Evolutionary conservation across 2,888 invertebrate genomes (phyloP).

Genomic region (Scaptomyza reducta): DNA sequence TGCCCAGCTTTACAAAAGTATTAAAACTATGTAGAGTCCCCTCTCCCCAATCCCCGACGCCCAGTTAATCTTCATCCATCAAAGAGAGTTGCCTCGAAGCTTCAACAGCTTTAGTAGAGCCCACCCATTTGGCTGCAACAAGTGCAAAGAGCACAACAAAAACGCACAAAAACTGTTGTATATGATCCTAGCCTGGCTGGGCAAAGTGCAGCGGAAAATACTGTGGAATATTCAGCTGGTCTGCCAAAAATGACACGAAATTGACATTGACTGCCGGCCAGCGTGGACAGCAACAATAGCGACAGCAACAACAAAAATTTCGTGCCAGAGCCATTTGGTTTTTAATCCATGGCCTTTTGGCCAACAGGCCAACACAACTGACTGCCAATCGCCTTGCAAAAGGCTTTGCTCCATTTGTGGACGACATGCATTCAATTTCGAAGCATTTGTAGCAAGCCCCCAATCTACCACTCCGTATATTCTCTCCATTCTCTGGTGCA

Average conservation of each 20-base stretch:
- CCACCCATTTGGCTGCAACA: slow-evolving; percentile 16
- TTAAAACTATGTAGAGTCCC: neutral
- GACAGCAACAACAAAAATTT: slow-evolving; percentile 5
- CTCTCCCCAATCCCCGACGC: neutral
- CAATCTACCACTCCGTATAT: neutral
- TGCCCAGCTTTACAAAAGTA: neutral
- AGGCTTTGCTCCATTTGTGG: slow-evolving; percentile 28
- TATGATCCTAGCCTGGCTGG: neutral
- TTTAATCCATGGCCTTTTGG: slow-evolving; percentile 55
- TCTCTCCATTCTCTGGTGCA: neutral
- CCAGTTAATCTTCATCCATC: slow-evolving; percentile 19
- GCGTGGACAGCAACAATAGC: slow-evolving; percentile 4
- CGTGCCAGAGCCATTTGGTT: slow-evolving; percentile 41
- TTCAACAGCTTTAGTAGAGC: slow-evolving; percentile 29
- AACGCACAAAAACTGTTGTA: neutral
- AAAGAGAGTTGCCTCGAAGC: slow-evolving; percentile 7
- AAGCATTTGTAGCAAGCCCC: no score
- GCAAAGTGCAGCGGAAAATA: neutral
- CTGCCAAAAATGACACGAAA: slow-evolving; percentile 40
- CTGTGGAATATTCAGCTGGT: slow-evolving; percentile 9
- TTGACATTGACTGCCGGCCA: slow-evolving; percentile 47
- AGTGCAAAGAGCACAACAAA: slow-evolving; percentile 14
- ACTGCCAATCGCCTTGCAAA: slow-evolving; percentile 42
- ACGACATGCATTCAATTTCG: slow-evolving; percentile 37
- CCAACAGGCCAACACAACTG: slow-evolving; percentile 25